Conservation (phyloP, 2,113 vertebrate species). For the Fregetta grallaria region DNA sequence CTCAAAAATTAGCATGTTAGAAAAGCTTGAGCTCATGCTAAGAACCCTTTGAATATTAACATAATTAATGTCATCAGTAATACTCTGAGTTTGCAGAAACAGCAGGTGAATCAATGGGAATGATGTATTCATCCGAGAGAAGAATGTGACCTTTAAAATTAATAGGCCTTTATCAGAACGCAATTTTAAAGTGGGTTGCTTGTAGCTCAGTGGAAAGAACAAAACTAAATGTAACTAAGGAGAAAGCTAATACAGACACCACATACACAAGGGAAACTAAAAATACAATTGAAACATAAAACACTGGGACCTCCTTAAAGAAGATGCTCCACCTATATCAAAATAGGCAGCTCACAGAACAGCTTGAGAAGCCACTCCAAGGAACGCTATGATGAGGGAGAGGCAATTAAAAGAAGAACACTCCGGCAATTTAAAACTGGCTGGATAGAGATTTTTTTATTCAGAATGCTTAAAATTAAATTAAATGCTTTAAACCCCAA, state of each 20-base stretch:
- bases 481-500: background rate
- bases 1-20: conserved; percentile 24
- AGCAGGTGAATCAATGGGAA: conserved; percentile 40
- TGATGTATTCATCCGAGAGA: background rate
- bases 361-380: background rate
- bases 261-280: background rate
- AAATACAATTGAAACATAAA: background rate
- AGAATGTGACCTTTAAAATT: conserved; percentile 49
- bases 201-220: background rate
- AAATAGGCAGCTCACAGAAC: background rate
- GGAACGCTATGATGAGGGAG: background rate
- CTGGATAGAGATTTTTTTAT: background rate
- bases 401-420: background rate
- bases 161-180: background rate
- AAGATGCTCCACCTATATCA: background rate
- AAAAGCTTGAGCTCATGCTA: conserved; percentile 39
- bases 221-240: background rate
- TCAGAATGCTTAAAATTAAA: background rate
- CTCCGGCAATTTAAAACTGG: background rate
- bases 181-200: background rate
- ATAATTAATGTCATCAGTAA: conserved; percentile 58
- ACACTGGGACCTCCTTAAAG: background rate
- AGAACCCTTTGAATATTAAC: conserved; percentile 42
- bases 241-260: background rate
- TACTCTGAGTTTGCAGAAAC: conserved; percentile 22